Percentiles rank a stretch among this genome's conserved stretches.
Evolutionary conservation across 2,888 invertebrate species (phyloP).

Genomic region (Clitarchus hookeri): DNA sequence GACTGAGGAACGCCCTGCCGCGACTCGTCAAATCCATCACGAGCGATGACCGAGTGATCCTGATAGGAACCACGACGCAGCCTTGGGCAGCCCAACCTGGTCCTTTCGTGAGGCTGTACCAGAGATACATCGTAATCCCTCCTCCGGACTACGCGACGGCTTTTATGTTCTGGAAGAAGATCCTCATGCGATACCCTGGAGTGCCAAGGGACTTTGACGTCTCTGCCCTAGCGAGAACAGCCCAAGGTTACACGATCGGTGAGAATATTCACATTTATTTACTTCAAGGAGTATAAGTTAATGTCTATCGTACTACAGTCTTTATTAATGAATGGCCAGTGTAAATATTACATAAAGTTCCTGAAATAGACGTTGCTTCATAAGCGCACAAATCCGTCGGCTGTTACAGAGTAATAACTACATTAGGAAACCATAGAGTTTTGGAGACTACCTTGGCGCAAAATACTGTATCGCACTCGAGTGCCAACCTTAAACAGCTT

Average conservation of each 20-base stretch:
- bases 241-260: constrained; percentile 61
- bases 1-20: constrained; percentile 68
- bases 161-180: constrained; percentile 59
- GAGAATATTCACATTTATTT: not conserved
- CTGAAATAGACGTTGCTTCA: too few relatives aligned
- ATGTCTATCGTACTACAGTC: too few relatives aligned
- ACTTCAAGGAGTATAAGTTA: too few relatives aligned
- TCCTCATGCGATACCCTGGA: constrained; percentile 64
- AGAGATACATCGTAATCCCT: constrained; percentile 54
- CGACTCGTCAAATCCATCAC: constrained; percentile 73
- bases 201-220: constrained; percentile 64
- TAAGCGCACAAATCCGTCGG: too few relatives aligned
- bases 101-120: constrained; percentile 61
- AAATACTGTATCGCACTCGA: too few relatives aligned
- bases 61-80: constrained; percentile 69
- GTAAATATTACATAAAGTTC: too few relatives aligned
- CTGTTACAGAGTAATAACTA: too few relatives aligned
- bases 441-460: too few relatives aligned
- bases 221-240: constrained; percentile 60
- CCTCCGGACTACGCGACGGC: constrained; percentile 55
- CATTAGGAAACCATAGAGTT: too few relatives aligned
- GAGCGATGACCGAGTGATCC: constrained; percentile 66
- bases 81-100: constrained; percentile 66
- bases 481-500: too few relatives aligned
- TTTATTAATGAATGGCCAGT: too few relatives aligned